These are phyloP conservation scores for Lycophotia porphyrea DNA, from an alignment of 2,888 invertebrate genomes.

Conservation along the genomic window DNA sequence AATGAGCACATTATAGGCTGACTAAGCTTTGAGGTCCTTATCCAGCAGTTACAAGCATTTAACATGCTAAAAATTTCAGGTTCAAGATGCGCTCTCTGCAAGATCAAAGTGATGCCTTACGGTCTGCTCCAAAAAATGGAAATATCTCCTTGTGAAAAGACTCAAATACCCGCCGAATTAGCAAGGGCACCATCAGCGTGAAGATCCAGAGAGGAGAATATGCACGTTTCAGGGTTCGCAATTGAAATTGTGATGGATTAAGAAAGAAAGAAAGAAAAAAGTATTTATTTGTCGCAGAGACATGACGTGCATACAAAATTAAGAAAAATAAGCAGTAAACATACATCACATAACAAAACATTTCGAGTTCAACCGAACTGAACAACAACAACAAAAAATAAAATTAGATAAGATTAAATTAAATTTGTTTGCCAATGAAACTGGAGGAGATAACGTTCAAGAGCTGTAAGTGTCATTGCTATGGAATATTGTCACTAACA, in stretches of 20 bases:
- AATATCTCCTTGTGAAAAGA: slow-evolving; percentile 74
- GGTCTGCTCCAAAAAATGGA: slow-evolving; percentile 75
- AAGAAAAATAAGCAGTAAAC: no score
- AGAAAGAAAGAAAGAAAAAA: no score
- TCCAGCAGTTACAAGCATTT: background rate
- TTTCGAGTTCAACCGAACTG: no score
- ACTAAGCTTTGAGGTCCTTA: background rate
- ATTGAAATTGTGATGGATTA: background rate
- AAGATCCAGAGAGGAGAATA: slow-evolving; percentile 33
- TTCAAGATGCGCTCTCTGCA: slow-evolving; percentile 81
- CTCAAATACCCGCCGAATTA: slow-evolving; percentile 66
- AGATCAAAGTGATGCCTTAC: slow-evolving; percentile 79
- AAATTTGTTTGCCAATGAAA: background rate
- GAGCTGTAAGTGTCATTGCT: background rate
- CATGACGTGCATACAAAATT: no score
- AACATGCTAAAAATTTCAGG: slow-evolving; percentile 43
- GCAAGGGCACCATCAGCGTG: slow-evolving; percentile 15
- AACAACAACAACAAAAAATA: no score
- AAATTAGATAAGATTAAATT: no score
- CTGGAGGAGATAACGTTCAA: background rate
- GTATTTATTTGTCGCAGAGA: no score
- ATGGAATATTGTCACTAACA: background rate
- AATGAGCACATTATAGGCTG: background rate
- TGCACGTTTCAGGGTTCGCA: slow-evolving; percentile 28
- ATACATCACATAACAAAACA: no score